These are phyloP conservation scores for Loripinus fragilis DNA, from an alignment of 2,888 invertebrate species.

Conservation along the genomic window DNA sequence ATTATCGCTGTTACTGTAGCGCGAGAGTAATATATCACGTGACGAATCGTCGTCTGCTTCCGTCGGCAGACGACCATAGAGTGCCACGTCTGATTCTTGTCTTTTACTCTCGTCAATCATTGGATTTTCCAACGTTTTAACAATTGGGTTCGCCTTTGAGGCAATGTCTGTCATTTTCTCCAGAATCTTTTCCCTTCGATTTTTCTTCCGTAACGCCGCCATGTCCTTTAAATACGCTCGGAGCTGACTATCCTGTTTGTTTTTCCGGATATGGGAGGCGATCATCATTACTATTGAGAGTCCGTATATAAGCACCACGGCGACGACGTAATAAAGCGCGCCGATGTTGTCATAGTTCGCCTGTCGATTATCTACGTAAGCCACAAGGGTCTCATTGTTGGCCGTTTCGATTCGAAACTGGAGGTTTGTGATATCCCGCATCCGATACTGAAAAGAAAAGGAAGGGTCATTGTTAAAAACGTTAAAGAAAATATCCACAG, in stretches of 20 bases:
- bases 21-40: conserved; percentile 51
- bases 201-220: conserved; percentile 76
- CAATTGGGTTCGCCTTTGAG: conserved; percentile 32
- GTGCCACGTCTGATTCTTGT: conserved; percentile 19
- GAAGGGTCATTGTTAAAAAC: no score
- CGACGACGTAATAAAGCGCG: conserved; percentile 82
- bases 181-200: conserved; percentile 76
- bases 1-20: conserved; percentile 61
- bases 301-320: conserved; percentile 82
- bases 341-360: conserved; percentile 78
- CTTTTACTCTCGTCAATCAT: conserved; percentile 30
- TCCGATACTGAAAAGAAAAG: conserved; percentile 46
- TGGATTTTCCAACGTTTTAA: conserved; percentile 37
- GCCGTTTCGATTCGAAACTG: conserved; percentile 68
- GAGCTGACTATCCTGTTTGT: conserved; percentile 81
- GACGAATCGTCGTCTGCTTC: conserved; percentile 60
- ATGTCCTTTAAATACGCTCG: conserved; percentile 81
- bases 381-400: conserved; percentile 67
- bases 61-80: conserved; percentile 49
- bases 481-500: no score
- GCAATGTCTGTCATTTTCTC: conserved; percentile 69
- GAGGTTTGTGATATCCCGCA: conserved; percentile 69
- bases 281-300: conserved; percentile 83
- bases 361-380: conserved; percentile 69
- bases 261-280: conserved; percentile 81